Percentiles rank a stretch among this genome's conserved stretches.
phyloP scores from a whole-genome alignment of 1,140 invertebrate species.

The Arion vulgaris region DNA sequence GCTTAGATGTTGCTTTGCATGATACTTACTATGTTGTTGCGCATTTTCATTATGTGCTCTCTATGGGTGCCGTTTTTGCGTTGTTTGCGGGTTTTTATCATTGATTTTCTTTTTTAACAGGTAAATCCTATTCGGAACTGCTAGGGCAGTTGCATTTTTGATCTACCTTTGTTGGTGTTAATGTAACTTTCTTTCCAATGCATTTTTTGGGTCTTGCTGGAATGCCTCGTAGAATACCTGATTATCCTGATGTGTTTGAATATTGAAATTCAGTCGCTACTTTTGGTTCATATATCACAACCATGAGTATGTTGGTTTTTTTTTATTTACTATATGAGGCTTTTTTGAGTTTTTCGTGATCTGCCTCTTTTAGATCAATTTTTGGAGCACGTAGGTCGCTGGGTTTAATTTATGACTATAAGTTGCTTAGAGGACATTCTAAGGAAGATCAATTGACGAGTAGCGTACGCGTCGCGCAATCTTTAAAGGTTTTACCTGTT shows the following conservation, averaged over 20 bases:
- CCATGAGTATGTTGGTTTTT: too few relatives aligned
- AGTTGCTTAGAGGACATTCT: too few relatives aligned
- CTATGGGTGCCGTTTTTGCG: conserved; percentile 78
- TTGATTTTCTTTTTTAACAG: conserved; percentile 80
- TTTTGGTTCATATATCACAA: too few relatives aligned
- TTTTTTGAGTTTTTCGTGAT: too few relatives aligned
- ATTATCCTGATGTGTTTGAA: not conserved
- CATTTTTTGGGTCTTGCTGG: not conserved
- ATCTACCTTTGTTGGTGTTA: not conserved
- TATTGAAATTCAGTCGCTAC: too few relatives aligned
- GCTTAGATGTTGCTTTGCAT: conserved; percentile 81
- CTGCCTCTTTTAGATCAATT: too few relatives aligned
- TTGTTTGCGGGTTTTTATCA: conserved; percentile 80
- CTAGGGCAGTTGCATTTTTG: not conserved
- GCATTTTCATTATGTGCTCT: conserved; percentile 80
- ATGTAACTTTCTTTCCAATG: not conserved
- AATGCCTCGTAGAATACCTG: not conserved
- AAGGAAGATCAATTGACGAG: too few relatives aligned
- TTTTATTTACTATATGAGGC: too few relatives aligned
- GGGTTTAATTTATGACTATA: too few relatives aligned
- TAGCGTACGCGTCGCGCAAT: too few relatives aligned
- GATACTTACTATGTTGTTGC: conserved; percentile 85
- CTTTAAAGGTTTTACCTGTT: too few relatives aligned
- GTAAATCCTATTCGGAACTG: conserved; percentile 59
- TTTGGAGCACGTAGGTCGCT: too few relatives aligned